A percentile compares a stretch with the other conserved stretches of the same genome.
These are phyloP conservation scores for Phylloscopus whistleri DNA, from an alignment of 2,113 vertebrate species.

Conservation along the genomic window DNA sequence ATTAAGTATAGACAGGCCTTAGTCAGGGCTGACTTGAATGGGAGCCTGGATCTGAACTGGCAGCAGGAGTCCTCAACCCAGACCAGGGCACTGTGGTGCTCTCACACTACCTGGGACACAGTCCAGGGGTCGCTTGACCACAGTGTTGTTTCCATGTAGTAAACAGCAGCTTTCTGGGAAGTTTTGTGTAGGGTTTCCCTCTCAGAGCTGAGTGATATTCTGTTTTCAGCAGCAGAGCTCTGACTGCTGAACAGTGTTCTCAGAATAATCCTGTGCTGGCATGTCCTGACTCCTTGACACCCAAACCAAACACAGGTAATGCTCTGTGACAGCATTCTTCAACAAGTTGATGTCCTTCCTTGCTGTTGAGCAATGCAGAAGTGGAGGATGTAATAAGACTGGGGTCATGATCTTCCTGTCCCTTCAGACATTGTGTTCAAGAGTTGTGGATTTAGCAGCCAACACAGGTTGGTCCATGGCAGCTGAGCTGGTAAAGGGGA, in stretches of 20 bases:
- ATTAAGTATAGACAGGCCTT: not conserved
- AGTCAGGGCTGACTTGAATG: not conserved
- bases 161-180: conserved; percentile 32
- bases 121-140: not conserved
- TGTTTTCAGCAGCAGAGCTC: not conserved
- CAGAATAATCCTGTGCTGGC: not conserved
- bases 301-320: not conserved
- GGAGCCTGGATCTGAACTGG: not conserved
- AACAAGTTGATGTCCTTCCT: not conserved
- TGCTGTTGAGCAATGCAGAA: not conserved
- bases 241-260: not conserved
- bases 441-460: not conserved
- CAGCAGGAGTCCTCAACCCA: not conserved
- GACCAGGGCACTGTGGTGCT: not conserved
- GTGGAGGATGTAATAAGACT: not conserved
- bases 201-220: not conserved
- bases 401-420: not conserved
- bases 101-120: not conserved
- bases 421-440: fast-evolving
- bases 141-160: not conserved
- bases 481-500: not conserved
- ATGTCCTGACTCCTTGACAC: not conserved
- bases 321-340: not conserved
- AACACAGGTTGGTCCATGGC: not conserved
- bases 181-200: not conserved